Evolutionary conservation across 1,140 invertebrate genomes (phyloP).

Genomic region (Drosophila miranda): DNA sequence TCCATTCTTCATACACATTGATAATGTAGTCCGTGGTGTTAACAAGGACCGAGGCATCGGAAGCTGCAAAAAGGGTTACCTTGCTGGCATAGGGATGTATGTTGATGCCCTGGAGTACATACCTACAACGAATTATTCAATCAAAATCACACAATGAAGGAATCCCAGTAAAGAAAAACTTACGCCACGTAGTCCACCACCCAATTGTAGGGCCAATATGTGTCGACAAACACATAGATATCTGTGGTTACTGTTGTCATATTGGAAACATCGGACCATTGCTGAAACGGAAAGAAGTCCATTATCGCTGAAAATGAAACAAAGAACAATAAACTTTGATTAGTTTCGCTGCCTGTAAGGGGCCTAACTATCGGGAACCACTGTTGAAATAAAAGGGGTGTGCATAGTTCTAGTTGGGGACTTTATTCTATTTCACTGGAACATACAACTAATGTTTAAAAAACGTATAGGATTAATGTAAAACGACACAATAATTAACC

Average conservation of each 20-base stretch:
- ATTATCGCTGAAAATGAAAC: constrained; percentile 40
- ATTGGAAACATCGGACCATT: constrained; percentile 75
- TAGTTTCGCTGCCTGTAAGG: not conserved
- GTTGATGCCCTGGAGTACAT: constrained; percentile 86
- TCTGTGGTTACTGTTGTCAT: constrained; percentile 83
- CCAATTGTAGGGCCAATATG: constrained; percentile 84
- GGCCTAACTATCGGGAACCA: constrained; percentile 51
- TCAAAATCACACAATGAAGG: too few relatives aligned
- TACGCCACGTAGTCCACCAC: constrained; percentile 85
- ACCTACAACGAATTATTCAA: too few relatives aligned
- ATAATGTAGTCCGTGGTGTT: constrained; percentile 84
- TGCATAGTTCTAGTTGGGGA: constrained; percentile 49
- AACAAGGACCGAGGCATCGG: constrained; percentile 85
- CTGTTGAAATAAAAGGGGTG: constrained; percentile 33
- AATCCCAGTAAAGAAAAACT: too few relatives aligned
- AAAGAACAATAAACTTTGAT: not conserved
- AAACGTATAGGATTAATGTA: constrained; percentile 54
- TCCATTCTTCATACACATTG: constrained; percentile 84
- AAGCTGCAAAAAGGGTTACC: constrained; percentile 86
- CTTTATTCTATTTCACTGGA: constrained; percentile 64
- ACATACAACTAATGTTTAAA: constrained; percentile 70
- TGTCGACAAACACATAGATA: constrained; percentile 87
- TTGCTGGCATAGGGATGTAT: constrained; percentile 87
- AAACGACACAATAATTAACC: constrained; percentile 28
- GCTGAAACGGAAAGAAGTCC: constrained; percentile 48